Percentiles rank a stretch among this genome's conserved stretches.
Evolutionary conservation across 2,113 vertebrate species (phyloP).

Genomic region (Microcebus ravelobensis): DNA sequence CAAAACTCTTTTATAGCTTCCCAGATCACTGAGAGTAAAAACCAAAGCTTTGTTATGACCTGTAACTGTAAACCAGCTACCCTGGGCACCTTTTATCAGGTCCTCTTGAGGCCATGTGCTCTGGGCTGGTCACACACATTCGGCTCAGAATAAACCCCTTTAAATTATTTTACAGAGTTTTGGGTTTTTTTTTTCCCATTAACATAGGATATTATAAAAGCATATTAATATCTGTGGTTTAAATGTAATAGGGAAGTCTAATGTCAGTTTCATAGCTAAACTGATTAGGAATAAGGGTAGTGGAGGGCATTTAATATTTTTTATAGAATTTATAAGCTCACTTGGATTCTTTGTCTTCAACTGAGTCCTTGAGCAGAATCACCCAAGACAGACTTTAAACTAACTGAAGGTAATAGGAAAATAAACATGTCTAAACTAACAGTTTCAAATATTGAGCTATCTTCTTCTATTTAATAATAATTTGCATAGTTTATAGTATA

Average conservation of each 20-base stretch:
- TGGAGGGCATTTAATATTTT: background rate
- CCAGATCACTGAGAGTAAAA: background rate
- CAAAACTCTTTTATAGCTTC: background rate
- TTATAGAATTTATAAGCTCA: background rate
- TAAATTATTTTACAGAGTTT: too few species aligned
- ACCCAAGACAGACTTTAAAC: background rate
- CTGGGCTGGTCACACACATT: too few species aligned
- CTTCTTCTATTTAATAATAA: constrained; percentile 18
- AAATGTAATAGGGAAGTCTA: background rate
- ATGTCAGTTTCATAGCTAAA: background rate
- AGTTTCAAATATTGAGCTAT: background rate
- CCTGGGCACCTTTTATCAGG: too few species aligned
- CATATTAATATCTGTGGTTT: background rate
- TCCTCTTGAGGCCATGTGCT: too few species aligned
- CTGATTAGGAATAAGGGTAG: background rate
- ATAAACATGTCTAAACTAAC: background rate
- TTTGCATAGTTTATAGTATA: background rate
- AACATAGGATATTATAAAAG: background rate
- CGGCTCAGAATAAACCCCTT: too few species aligned
- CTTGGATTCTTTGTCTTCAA: background rate
- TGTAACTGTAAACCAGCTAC: too few species aligned
- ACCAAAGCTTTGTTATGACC: background rate
- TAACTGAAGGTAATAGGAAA: background rate
- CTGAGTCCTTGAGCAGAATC: background rate
- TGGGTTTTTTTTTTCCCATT: too few species aligned